Conservation (phyloP, 2,797 vertebrate genomes). For the Ispidina picta region DNA sequence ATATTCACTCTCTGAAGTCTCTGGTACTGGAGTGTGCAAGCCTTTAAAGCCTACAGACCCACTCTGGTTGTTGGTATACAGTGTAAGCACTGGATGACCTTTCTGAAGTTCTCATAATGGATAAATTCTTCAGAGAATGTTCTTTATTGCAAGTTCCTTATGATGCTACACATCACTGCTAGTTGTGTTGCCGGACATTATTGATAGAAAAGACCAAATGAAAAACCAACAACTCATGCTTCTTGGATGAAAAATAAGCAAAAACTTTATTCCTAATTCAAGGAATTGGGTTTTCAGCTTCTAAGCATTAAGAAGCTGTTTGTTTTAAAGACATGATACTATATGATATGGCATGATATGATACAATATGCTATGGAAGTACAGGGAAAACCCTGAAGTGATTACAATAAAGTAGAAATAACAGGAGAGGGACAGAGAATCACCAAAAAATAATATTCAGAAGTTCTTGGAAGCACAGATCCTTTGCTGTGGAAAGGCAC, state of each 20-base stretch:
- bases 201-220: not conserved
- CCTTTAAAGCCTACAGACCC: not conserved
- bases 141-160: not conserved
- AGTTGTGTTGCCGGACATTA: not conserved
- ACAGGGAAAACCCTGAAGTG: not conserved
- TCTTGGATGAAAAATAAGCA: not conserved
- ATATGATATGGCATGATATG: not conserved
- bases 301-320: not conserved
- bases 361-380: not conserved
- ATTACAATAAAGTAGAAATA: not conserved
- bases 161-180: not conserved
- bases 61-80: not conserved
- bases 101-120: not conserved
- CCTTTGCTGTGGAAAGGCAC: not conserved
- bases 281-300: not conserved
- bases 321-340: not conserved
- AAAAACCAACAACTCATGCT: not conserved
- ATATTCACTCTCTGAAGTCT: not conserved
- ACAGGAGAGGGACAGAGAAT: not conserved
- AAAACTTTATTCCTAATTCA: constrained; percentile 31
- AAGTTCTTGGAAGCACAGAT: not conserved
- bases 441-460: not conserved
- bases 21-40: not conserved
- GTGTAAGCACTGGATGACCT: not conserved
- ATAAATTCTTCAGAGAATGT: not conserved